Conservation (phyloP, 2,888 invertebrate species). For the Blera fallax region DNA sequence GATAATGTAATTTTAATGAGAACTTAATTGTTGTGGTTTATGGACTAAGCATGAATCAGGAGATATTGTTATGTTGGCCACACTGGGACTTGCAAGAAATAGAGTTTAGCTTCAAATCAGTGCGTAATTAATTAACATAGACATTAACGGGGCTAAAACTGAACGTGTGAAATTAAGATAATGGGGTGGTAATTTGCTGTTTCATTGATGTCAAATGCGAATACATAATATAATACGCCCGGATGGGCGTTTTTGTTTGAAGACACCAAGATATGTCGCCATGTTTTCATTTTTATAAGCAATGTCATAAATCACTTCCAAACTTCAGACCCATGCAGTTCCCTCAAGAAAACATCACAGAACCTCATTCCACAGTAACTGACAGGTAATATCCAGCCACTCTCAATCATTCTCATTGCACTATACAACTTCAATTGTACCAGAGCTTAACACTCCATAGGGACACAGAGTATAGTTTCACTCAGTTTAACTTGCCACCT, state of each 20-base stretch:
- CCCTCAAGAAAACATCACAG: not conserved
- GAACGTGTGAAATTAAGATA: no score
- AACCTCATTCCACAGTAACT: not conserved
- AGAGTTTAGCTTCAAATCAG: not conserved
- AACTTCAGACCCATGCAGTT: not conserved
- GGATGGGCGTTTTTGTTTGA: no score
- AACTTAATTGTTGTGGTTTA: constrained; percentile 18
- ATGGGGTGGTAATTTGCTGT: no score
- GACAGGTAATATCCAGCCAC: constrained; percentile 9
- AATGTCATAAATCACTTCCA: not conserved
- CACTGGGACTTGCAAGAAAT: not conserved
- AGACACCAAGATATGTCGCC: no score
- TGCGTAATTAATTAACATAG: not conserved
- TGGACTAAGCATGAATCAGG: not conserved
- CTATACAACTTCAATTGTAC: not conserved
- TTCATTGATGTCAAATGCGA: no score
- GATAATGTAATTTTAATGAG: constrained; percentile 37
- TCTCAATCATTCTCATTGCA: constrained; percentile 8
- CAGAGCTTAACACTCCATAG: not conserved
- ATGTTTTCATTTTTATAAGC: not conserved
- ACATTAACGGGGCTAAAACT: no score
- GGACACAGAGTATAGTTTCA: not conserved
- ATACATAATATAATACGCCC: no score
- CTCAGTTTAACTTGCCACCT: constrained; percentile 10
- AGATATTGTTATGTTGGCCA: not conserved